Percentiles rank a stretch among this genome's conserved stretches.
Evolutionary conservation across 2,888 invertebrate species (phyloP).

Genomic region (Rhogogaster chlorosoma): DNA sequence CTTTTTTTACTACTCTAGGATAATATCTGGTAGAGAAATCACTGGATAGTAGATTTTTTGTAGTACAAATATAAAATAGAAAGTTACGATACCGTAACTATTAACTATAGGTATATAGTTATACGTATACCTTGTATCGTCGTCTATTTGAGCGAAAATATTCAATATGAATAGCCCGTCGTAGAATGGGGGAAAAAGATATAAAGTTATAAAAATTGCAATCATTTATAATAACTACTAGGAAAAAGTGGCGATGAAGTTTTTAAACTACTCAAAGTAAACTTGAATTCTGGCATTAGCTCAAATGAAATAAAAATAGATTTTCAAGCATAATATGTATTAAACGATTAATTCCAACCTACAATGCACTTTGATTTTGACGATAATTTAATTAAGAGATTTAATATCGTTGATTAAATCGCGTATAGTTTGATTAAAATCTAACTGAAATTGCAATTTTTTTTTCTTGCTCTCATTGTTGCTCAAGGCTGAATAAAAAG

Average conservation of each 20-base stretch:
- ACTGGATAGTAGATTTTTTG: slow-evolving; percentile 8
- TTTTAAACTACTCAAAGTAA: neutral
- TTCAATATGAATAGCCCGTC: neutral
- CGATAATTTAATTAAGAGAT: neutral
- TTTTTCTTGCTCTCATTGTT: neutral
- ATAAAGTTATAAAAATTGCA: neutral
- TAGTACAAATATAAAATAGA: slow-evolving; percentile 45
- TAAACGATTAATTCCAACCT: neutral
- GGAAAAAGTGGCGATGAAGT: neutral
- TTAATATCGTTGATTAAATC: neutral
- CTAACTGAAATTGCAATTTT: neutral
- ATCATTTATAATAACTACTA: neutral
- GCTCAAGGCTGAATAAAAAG: neutral
- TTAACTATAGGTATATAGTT: neutral
- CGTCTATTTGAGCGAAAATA: neutral
- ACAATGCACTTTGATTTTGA: neutral
- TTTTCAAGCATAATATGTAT: neutral
- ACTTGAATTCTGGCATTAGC: neutral
- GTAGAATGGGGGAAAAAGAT: neutral
- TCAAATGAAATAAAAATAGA: slow-evolving; percentile 8
- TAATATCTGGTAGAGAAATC: slow-evolving; percentile 26
- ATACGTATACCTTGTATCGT: neutral
- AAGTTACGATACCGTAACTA: slow-evolving; percentile 34
- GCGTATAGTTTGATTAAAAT: neutral
- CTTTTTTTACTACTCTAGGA: neutral